These are phyloP conservation scores for Philypnodon macrostomus DNA, from an alignment of 2,797 vertebrate species.

Conservation along the genomic window DNA sequence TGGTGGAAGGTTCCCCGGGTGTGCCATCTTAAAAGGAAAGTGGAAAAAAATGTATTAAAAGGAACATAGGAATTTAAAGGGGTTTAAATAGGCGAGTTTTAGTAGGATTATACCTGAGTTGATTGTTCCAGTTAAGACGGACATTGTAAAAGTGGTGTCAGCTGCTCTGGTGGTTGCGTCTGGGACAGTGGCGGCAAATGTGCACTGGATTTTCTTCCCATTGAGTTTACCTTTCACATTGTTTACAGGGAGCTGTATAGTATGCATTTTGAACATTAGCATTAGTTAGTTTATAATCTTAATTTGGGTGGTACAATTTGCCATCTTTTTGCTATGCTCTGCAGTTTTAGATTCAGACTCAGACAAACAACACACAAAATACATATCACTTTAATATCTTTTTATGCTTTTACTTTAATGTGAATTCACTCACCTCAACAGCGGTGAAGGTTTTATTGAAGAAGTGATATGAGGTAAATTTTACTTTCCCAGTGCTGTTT, in stretches of 20 bases:
- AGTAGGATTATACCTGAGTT: constrained; percentile 22
- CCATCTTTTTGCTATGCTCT: too few species aligned
- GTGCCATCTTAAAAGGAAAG: not conserved
- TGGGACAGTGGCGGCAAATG: constrained; percentile 33
- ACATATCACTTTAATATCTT: too few species aligned
- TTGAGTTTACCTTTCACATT: constrained; percentile 12
- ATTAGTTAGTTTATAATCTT: too few species aligned
- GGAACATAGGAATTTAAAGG: too few species aligned
- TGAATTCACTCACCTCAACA: constrained; percentile 2
- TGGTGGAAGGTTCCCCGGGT: fast-evolving
- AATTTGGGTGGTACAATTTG: too few species aligned
- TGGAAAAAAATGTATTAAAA: not conserved
- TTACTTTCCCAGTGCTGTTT: not conserved
- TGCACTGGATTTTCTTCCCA: constrained; percentile 30
- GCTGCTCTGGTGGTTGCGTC: fast-evolving
- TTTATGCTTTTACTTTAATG: too few species aligned
- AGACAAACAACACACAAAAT: too few species aligned
- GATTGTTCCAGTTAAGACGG: constrained; percentile 8
- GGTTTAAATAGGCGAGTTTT: too few species aligned
- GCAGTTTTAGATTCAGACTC: too few species aligned
- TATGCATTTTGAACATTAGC: not conserved
- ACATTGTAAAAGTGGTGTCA: fast-evolving
- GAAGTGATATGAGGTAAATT: not conserved
- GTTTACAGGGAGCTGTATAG: constrained; percentile 26
- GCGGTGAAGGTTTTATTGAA: fast-evolving